Evolutionary conservation across 2,888 invertebrate genomes (phyloP), one percentile per base, ranked within the genome.

Genomic region (Tenthredo notha): DNA sequence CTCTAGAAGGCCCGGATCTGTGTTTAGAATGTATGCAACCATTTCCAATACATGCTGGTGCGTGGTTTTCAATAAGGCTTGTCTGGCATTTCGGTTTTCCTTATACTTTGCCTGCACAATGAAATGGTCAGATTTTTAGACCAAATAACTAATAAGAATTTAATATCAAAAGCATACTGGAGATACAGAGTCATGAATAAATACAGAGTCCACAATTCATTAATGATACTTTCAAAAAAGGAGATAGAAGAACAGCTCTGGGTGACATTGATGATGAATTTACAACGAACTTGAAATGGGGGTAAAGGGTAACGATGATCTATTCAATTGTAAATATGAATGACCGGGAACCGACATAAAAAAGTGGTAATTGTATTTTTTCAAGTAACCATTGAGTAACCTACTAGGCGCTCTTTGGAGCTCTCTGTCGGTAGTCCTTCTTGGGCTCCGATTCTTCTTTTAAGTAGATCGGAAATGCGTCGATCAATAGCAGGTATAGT

Each of bases 1-100:
- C 93, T 96, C 94, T 2, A 97, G 94, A 87, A 95, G 94, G 40
- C 95, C 95, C 15, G 93, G 87, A n/a, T 95, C 93, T 84, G 94
- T 93, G 89, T 95, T 94, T 86, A 96, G 92, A 88, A 95, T 94
- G 43, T 94, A 93, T 10, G 96, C 96, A 47, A 95, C 95, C 91
- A 96, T 95, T 89, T 96, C 96, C 86, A 97, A 93, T 0, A 97
- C 93, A 92, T 96, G 96, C 86, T 96, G 95, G 90, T 97, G 96
- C 83, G 94, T 91, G 90, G 95, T 90, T 91, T 94, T 93, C 90
- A 96, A 88, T 88, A 93, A 90, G 87, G 94, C 90, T 78, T 93
- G 91, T 72, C 95, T 91, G 1, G 87, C 88, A 65, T 90, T 92
- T 84, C 97, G 94, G 58, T 94, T 93, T 89, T 96, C 96, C 93